A percentile compares a stretch with the other conserved stretches of the same genome.
phyloP scores from a whole-genome alignment of 2,797 vertebrate genomes.

The Bothrops alternatus region DNA sequence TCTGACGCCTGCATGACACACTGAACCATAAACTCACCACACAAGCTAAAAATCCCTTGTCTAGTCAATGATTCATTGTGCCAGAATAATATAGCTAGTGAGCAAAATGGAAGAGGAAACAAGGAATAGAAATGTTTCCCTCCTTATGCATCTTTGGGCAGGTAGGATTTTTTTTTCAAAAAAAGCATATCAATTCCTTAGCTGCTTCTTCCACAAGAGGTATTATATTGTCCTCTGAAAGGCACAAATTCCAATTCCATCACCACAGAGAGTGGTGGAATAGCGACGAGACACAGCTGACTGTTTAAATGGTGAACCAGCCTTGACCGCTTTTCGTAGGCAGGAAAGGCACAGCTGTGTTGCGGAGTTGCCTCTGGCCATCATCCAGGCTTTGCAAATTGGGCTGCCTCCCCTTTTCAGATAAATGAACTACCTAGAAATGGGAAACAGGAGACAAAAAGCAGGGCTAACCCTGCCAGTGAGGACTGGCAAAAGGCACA shows the following conservation, averaged over 20 bases:
- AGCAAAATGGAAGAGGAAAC: not conserved
- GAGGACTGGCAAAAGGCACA: not conserved
- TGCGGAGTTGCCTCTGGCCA: slow-evolving; percentile 9
- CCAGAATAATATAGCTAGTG: not conserved
- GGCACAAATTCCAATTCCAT: not conserved
- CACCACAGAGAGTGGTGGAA: not conserved
- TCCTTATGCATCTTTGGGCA: not conserved
- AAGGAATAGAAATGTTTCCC: not conserved
- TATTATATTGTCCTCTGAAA: not conserved
- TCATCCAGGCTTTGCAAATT: not conserved
- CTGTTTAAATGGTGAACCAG: slow-evolving; percentile 9
- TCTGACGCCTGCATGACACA: not conserved
- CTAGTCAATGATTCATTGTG: not conserved
- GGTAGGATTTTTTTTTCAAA: too few relatives aligned
- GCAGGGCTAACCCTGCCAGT: not conserved
- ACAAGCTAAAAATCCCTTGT: not conserved
- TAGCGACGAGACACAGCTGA: not conserved
- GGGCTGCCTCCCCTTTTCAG: not conserved
- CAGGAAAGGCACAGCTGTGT: slow-evolving; percentile 29
- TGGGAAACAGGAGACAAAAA: not conserved
- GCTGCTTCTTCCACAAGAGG: not conserved
- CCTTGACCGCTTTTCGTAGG: slow-evolving; percentile 12
- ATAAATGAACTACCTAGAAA: not conserved
- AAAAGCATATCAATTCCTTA: not conserved
- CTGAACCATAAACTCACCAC: not conserved